phyloP scores from a whole-genome alignment of 2,888 invertebrate species.

The Mythimna albipuncta region DNA sequence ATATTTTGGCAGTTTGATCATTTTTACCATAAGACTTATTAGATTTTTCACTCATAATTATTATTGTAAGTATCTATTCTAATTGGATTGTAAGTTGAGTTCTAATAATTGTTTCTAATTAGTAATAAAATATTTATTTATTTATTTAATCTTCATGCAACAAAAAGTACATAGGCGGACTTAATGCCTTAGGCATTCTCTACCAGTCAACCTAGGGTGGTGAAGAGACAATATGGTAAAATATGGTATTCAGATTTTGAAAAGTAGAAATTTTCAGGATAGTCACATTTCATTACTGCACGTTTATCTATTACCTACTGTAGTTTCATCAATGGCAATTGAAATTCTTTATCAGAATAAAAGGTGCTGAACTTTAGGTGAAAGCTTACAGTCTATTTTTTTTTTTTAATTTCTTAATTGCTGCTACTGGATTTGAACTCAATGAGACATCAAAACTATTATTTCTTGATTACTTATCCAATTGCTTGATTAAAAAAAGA shows the following conservation, averaged over 20 bases:
- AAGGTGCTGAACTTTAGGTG: not conserved
- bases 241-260: not conserved
- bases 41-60: not conserved
- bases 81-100: not conserved
- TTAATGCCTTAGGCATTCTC: no score
- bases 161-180: no score
- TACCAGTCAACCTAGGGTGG: no score
- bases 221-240: no score
- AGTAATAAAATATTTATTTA: no score
- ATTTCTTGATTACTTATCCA: constrained; percentile 62
- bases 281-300: not conserved
- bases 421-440: constrained; percentile 40
- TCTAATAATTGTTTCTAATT: not conserved
- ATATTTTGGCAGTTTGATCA: not conserved
- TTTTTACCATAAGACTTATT: not conserved
- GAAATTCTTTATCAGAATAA: not conserved
- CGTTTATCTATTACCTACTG: not conserved
- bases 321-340: not conserved
- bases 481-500: constrained; percentile 51
- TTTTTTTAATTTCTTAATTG: constrained; percentile 23
- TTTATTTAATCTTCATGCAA: no score
- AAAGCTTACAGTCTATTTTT: constrained; percentile 1
- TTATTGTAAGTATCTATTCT: not conserved
- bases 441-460: constrained; percentile 58
- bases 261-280: not conserved